A percentile compares a stretch with the other conserved stretches of the same genome.
Evolutionary conservation across 2,888 invertebrate species (phyloP).

Genomic region (Philhelius pedissequus): DNA sequence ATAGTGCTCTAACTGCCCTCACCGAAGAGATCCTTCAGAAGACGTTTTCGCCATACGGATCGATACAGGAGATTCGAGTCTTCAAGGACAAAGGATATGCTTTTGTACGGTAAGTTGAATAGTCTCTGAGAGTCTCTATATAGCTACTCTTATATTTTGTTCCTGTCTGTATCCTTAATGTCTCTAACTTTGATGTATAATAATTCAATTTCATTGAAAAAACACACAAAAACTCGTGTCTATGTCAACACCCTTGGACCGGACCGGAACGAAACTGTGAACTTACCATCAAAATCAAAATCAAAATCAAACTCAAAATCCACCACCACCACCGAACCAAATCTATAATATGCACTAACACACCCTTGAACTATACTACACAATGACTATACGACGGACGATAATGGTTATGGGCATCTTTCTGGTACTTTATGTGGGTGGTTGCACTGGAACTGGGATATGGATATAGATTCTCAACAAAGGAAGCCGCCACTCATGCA

Average conservation of each 20-base stretch:
- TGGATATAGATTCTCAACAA: conserved; percentile 93
- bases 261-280: conserved; percentile 26
- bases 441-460: background rate
- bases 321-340: background rate
- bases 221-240: conserved; percentile 18
- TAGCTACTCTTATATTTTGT: background rate
- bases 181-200: conserved; percentile 57
- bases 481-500: conserved; percentile 98
- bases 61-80: conserved; percentile 98
- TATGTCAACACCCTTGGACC: conserved; percentile 51
- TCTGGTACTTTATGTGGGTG: conserved; percentile 20
- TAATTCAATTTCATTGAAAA: conserved; percentile 55
- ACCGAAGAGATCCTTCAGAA: conserved; percentile 98
- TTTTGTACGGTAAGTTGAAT: conserved; percentile 88
- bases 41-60: conserved; percentile 96
- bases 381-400: background rate
- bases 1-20: conserved; percentile 86
- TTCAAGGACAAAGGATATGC: conserved; percentile 99
- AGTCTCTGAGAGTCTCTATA: background rate
- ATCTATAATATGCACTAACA: background rate
- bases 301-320: background rate
- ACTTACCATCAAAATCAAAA: conserved; percentile 3
- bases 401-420: conserved; percentile 9
- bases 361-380: conserved; percentile 1
- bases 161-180: conserved; percentile 15